These are phyloP conservation scores for Spisula solida DNA, from an alignment of 2,888 invertebrate species.

Conservation along the genomic window DNA sequence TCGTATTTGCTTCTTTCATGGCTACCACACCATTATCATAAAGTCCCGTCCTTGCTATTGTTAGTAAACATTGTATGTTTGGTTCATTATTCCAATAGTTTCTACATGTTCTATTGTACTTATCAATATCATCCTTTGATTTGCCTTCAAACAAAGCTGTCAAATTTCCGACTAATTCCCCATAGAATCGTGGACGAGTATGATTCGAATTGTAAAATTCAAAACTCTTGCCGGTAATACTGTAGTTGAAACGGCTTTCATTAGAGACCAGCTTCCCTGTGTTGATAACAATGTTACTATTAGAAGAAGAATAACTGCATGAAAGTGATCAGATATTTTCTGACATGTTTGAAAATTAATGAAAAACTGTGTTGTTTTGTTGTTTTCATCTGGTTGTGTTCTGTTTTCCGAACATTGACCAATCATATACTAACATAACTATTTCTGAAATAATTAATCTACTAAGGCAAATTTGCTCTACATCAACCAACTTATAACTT, in stretches of 20 bases:
- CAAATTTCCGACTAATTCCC: slow-evolving; percentile 12
- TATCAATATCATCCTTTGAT: neutral
- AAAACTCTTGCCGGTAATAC: neutral
- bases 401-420: too few species aligned
- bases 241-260: slow-evolving; percentile 23
- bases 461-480: too few species aligned
- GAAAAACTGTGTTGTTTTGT: too few species aligned
- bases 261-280: too few species aligned
- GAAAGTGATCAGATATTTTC: too few species aligned
- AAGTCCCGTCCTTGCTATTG: slow-evolving; percentile 1
- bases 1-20: neutral
- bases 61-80: neutral
- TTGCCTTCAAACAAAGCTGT: neutral
- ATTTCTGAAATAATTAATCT: too few species aligned
- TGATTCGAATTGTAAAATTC: neutral
- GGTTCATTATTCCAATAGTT: slow-evolving; percentile 22
- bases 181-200: neutral
- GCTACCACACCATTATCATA: neutral
- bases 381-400: too few species aligned
- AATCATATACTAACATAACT: too few species aligned
- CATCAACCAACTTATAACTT: too few species aligned
- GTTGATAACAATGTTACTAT: too few species aligned
- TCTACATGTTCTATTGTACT: slow-evolving; percentile 7
- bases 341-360: too few species aligned
- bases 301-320: too few species aligned